phyloP scores from a whole-genome alignment of 1,140 invertebrate species.

The Apis dorsata region DNA sequence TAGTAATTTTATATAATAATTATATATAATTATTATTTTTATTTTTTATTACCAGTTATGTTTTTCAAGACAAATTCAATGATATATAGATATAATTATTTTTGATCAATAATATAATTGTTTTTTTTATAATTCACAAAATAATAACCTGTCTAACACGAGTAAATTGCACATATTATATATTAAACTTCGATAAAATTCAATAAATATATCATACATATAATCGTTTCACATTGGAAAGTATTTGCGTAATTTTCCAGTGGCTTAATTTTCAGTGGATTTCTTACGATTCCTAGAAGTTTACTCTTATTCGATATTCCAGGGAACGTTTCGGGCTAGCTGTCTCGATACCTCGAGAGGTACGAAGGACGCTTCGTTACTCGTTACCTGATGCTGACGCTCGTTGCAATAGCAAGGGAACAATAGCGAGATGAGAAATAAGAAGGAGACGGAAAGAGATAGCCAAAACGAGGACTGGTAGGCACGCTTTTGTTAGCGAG shows the following conservation, averaged over 20 bases:
- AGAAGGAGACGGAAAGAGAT: conserved; percentile 30
- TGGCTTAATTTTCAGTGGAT: conserved; percentile 13
- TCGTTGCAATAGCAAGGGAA: conserved; percentile 48
- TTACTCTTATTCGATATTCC: neutral
- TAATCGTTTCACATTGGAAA: neutral
- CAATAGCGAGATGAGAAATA: conserved; percentile 55
- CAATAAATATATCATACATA: neutral
- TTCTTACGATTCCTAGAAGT: neutral
- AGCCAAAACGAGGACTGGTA: conserved; percentile 51
- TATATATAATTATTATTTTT: too few relatives aligned
- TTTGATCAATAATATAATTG: too few relatives aligned
- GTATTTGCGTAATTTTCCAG: conserved; percentile 10
- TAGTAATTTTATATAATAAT: too few relatives aligned
- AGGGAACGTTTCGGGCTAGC: conserved; percentile 26
- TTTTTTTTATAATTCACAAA: too few relatives aligned
- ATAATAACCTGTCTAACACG: too few relatives aligned
- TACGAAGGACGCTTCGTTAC: conserved; percentile 68
- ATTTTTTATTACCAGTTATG: too few relatives aligned
- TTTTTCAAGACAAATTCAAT: too few relatives aligned
- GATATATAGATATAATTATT: too few relatives aligned
- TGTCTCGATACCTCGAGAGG: conserved; percentile 47
- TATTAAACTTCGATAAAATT: too few relatives aligned
- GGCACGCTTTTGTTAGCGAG: conserved; percentile 70
- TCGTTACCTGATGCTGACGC: conserved; percentile 54
- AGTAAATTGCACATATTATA: too few relatives aligned